Evolutionary conservation across 2,113 vertebrate genomes (phyloP).

Genomic region (cattle (Bos taurus)): ARS-UCD2.0 NC_037348.1:14664501-14665000

Average conservation of each 20-base stretch:
- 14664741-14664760: background rate
- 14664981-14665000: accelerated
- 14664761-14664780: background rate
- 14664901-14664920: background rate
- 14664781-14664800: background rate
- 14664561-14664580: background rate
- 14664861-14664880: background rate
- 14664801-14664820: background rate
- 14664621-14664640: background rate
- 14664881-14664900: background rate
- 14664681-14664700: accelerated
- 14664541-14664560: background rate
- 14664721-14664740: background rate
- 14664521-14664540: background rate
- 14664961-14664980: background rate
- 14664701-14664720: background rate
- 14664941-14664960: background rate
- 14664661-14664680: background rate
- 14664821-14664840: background rate
- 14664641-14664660: background rate
- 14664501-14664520: background rate
- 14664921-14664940: background rate
- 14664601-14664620: background rate
- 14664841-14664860: background rate
- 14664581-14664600: background rate